Conservation (phyloP, 2,797 vertebrate species). For the Sebastes alutus region DNA sequence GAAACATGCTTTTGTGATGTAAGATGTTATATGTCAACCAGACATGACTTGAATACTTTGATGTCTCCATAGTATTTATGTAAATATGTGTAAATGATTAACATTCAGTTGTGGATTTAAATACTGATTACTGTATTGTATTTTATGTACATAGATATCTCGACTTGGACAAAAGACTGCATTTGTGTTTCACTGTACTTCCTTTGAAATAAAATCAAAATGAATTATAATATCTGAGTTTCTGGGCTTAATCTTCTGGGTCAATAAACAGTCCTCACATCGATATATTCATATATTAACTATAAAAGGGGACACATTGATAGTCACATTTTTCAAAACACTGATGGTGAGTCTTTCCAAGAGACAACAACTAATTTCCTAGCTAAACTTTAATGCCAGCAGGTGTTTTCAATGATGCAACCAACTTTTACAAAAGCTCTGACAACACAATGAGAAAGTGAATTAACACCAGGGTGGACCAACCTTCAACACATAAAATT, state of each 20-base stretch:
- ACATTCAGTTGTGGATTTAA: neutral
- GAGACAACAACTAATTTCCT: neutral
- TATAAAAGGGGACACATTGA: neutral
- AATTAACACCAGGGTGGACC: neutral
- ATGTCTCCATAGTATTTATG: neutral
- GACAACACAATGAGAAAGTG: neutral
- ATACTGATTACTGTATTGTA: neutral
- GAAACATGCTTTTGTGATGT: neutral
- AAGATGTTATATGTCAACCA: neutral
- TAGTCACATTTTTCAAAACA: neutral
- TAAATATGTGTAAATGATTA: neutral
- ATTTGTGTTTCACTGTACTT: neutral
- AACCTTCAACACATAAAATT: neutral
- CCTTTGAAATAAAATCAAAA: neutral
- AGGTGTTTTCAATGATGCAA: neutral
- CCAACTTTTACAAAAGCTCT: neutral
- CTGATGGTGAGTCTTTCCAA: neutral
- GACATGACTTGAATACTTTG: neutral
- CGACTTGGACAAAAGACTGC: neutral
- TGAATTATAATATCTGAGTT: neutral
- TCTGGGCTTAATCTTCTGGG: neutral
- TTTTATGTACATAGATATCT: neutral
- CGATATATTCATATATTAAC: neutral
- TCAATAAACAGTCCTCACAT: neutral
- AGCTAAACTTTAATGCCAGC: neutral